phyloP scores from a whole-genome alignment of 2,888 invertebrate genomes.

The Andrena bucephala region DNA sequence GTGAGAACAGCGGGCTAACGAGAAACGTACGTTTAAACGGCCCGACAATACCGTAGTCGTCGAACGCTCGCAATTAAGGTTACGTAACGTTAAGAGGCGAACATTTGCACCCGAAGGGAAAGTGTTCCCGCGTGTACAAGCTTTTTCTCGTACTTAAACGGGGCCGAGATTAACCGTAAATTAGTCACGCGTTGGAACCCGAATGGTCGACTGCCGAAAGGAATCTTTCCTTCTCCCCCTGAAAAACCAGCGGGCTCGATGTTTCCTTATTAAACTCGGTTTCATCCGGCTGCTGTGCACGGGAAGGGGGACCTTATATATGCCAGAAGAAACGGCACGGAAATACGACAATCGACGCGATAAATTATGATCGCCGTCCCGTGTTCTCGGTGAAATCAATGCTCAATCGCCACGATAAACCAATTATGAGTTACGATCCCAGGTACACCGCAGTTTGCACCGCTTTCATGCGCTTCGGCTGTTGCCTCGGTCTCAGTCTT shows the following conservation, averaged over 20 bases:
- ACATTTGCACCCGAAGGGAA: constrained; percentile 23
- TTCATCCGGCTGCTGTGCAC: background rate
- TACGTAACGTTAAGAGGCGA: constrained; percentile 37
- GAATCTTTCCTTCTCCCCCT: background rate
- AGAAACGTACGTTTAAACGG: constrained; percentile 28
- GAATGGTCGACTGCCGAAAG: background rate
- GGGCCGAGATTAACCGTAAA: constrained; percentile 1
- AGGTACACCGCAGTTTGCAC: constrained; percentile 59
- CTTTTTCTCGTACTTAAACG: background rate
- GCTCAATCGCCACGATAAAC: constrained; percentile 43
- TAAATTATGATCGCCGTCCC: constrained; percentile 19
- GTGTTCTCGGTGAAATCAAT: constrained; percentile 19
- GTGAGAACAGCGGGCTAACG: constrained; percentile 29
- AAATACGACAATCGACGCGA: constrained; percentile 21
- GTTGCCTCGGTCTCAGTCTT: constrained; percentile 29
- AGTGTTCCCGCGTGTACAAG: constrained; percentile 13
- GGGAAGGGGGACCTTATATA: background rate
- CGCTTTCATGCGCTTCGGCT: constrained; percentile 51
- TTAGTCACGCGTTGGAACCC: background rate
- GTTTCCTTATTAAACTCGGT: background rate
- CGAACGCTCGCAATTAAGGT: constrained; percentile 43
- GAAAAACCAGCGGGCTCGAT: background rate
- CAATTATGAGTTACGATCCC: constrained; percentile 51
- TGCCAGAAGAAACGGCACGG: constrained; percentile 1
- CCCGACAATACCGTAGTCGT: constrained; percentile 31